Conservation (phyloP, 2,888 invertebrate species). For the Caenorhabditis virilis region DNA sequence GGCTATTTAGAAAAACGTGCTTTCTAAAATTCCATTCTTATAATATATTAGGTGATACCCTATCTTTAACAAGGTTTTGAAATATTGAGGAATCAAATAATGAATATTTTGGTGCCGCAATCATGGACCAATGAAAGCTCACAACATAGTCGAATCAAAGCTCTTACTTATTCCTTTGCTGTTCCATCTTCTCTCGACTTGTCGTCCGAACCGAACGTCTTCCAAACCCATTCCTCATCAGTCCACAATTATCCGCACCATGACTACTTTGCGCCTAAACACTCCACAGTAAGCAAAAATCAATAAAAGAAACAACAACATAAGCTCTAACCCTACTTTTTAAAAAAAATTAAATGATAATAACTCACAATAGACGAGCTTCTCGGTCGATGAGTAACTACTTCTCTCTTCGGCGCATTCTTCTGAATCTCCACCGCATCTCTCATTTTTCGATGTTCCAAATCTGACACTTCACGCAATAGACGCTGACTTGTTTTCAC, state of each 20-base stretch:
- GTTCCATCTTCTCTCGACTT: conserved; percentile 21
- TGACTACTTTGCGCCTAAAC: no score
- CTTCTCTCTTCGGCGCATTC: conserved; percentile 16
- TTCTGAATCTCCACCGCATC: conserved; percentile 35
- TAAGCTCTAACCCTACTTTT: no score
- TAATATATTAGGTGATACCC: no score
- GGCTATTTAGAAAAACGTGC: neutral
- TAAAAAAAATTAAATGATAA: no score
- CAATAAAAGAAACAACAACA: neutral
- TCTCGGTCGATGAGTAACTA: conserved; percentile 6
- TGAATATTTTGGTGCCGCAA: no score
- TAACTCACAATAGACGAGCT: conserved; percentile 27
- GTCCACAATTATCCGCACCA: no score
- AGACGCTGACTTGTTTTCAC: conserved; percentile 27
- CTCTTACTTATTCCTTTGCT: neutral
- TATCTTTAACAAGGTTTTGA: no score
- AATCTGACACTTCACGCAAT: conserved; percentile 31
- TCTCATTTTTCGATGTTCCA: conserved; percentile 34
- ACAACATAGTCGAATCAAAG: conserved; percentile 1
- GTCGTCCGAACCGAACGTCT: conserved; percentile 27
- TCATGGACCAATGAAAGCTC: no score
- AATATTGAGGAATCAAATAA: no score
- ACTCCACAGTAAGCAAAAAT: conserved; percentile 1
- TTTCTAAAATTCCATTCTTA: no score
- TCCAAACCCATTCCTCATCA: conserved; percentile 15